These are phyloP conservation scores for Drosophila jambulina DNA, from an alignment of 1,140 invertebrate genomes.

Conservation along the genomic window DNA sequence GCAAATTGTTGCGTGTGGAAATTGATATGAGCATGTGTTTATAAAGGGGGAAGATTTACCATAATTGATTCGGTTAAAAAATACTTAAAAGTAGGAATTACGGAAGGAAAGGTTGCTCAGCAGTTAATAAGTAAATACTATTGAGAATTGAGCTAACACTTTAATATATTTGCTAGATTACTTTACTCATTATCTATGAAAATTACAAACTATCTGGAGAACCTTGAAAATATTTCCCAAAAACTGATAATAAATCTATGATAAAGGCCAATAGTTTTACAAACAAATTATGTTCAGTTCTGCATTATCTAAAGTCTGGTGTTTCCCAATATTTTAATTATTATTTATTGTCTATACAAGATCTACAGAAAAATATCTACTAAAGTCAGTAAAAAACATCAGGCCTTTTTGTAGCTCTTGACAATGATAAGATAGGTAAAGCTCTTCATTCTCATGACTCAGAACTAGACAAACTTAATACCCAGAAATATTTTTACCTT, in stretches of 20 bases:
- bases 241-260: background rate
- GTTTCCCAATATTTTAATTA: slow-evolving; percentile 1
- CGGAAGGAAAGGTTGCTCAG: too few relatives aligned
- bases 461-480: background rate
- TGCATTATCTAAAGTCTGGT: background rate
- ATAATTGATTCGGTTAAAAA: background rate
- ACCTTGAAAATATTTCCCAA: background rate
- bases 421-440: slow-evolving; percentile 17
- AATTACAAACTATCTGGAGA: background rate
- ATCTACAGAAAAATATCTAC: slow-evolving; percentile 3
- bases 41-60: background rate
- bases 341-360: background rate
- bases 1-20: background rate
- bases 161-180: background rate
- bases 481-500: background rate
- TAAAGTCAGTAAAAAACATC: background rate
- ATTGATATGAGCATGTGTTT: slow-evolving; percentile 13
- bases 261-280: background rate
- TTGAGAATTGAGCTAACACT: too few relatives aligned
- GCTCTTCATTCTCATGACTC: background rate
- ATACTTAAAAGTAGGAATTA: background rate
- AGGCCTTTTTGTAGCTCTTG: background rate
- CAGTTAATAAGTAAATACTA: too few relatives aligned
- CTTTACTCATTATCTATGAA: background rate
- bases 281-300: background rate